phyloP scores from a whole-genome alignment of 1,140 invertebrate species.

The Aphelenchoides fujianensis region DNA sequence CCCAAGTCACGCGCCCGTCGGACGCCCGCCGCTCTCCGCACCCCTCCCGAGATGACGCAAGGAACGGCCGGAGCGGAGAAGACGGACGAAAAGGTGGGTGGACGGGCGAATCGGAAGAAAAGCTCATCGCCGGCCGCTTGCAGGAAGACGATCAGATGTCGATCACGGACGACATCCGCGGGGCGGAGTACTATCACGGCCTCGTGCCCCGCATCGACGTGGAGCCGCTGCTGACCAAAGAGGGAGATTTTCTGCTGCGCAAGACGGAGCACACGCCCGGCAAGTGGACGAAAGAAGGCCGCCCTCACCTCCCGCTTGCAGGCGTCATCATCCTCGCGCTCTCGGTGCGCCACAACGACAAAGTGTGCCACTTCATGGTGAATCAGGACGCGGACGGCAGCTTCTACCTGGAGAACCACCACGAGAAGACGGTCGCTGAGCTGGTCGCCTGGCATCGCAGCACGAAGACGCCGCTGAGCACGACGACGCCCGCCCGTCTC shows the following conservation, averaged over 20 bases:
- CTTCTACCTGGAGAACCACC: conserved; percentile 23
- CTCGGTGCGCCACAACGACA: too few relatives aligned
- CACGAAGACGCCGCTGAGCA: conserved; percentile 14
- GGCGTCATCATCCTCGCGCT: too few relatives aligned
- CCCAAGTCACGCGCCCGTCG: too few relatives aligned
- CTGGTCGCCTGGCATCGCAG: conserved; percentile 31
- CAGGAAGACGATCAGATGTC: too few relatives aligned
- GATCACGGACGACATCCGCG: conserved; percentile 35
- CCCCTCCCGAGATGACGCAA: too few relatives aligned
- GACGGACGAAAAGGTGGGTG: too few relatives aligned
- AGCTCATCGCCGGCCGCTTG: too few relatives aligned
- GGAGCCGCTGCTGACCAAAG: conserved; percentile 37
- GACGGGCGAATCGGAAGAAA: too few relatives aligned
- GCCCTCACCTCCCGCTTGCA: too few relatives aligned
- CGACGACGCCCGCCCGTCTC: conserved; percentile 11
- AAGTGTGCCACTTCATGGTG: conserved; percentile 41
- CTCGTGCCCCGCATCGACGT: conserved; percentile 35
- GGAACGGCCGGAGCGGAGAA: too few relatives aligned
- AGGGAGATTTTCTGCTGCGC: conserved; percentile 39
- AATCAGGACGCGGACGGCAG: conserved; percentile 32
- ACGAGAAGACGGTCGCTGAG: conserved; percentile 37
- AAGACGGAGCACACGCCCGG: conserved; percentile 40
- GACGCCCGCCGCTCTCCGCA: too few relatives aligned
- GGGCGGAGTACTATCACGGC: conserved; percentile 37
- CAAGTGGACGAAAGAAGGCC: too few relatives aligned